Evolutionary conservation across 2,888 invertebrate species (phyloP).

Genomic region (Acleris sparsana): DNA sequence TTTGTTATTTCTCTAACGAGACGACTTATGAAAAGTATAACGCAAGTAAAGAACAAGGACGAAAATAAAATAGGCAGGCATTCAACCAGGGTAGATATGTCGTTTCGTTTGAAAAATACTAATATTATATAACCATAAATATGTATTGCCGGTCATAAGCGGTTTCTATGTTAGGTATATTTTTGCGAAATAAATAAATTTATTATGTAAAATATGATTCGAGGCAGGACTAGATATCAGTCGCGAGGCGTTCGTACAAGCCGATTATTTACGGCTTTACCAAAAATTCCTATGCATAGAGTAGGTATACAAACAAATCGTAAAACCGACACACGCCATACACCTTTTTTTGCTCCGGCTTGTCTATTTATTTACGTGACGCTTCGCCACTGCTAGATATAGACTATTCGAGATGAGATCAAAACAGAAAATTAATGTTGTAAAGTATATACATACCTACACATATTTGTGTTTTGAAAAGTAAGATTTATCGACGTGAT

Average conservation of each 20-base stretch:
- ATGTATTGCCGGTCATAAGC: constrained; percentile 63
- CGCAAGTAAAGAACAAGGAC: not conserved
- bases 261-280: no score
- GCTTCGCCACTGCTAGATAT: no score
- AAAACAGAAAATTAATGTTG: constrained; percentile 68
- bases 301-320: no score
- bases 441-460: constrained; percentile 73
- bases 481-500: constrained; percentile 61
- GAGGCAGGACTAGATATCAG: constrained; percentile 62
- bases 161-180: constrained; percentile 65
- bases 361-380: no score
- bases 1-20: constrained; percentile 37
- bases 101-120: constrained; percentile 36
- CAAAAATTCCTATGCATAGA: no score
- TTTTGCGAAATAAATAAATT: constrained; percentile 56
- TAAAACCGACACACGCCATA: no score
- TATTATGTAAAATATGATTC: constrained; percentile 50
- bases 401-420: constrained; percentile 50
- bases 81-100: not conserved
- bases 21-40: not conserved
- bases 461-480: constrained; percentile 58
- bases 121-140: constrained; percentile 39
- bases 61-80: not conserved
- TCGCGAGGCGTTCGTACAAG: no score
- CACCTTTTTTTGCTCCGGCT: no score